These are phyloP conservation scores for Synergus umbraculus DNA, from an alignment of 2,888 invertebrate genomes.

Conservation along the genomic window DNA sequence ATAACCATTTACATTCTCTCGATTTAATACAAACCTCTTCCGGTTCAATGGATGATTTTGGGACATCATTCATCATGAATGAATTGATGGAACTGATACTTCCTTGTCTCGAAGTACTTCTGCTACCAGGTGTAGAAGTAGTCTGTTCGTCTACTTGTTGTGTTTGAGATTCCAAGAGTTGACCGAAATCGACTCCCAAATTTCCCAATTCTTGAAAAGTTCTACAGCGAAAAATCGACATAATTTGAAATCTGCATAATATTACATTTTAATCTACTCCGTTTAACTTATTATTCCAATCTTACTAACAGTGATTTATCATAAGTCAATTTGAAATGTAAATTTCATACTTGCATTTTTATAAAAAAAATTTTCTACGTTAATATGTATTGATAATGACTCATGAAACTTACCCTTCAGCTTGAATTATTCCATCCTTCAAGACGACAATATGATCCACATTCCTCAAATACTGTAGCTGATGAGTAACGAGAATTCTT, in stretches of 20 bases:
- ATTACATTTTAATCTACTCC: background rate
- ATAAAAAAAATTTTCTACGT: background rate
- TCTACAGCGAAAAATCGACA: conserved; percentile 53
- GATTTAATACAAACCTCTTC: conserved; percentile 58
- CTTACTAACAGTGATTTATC: background rate
- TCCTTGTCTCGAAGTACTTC: conserved; percentile 70
- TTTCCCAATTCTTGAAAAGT: conserved; percentile 86
- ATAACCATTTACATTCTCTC: background rate
- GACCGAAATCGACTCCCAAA: conserved; percentile 88
- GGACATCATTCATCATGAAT: conserved; percentile 65
- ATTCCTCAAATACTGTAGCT: conserved; percentile 79
- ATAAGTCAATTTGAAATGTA: background rate
- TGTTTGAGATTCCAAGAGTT: conserved; percentile 79
- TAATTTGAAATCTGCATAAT: background rate
- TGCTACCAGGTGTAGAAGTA: conserved; percentile 61
- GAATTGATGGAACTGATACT: conserved; percentile 71
- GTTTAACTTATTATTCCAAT: background rate
- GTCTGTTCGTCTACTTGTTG: conserved; percentile 47
- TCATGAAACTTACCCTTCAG: conserved; percentile 66
- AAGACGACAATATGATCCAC: conserved; percentile 74
- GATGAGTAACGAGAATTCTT: conserved; percentile 81
- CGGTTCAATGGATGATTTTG: conserved; percentile 60
- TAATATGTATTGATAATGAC: background rate
- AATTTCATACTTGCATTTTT: background rate
- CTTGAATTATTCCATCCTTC: conserved; percentile 70